Evolutionary conservation across 1,140 invertebrate species (phyloP).

Genomic region (Fopius arisanus): DNA sequence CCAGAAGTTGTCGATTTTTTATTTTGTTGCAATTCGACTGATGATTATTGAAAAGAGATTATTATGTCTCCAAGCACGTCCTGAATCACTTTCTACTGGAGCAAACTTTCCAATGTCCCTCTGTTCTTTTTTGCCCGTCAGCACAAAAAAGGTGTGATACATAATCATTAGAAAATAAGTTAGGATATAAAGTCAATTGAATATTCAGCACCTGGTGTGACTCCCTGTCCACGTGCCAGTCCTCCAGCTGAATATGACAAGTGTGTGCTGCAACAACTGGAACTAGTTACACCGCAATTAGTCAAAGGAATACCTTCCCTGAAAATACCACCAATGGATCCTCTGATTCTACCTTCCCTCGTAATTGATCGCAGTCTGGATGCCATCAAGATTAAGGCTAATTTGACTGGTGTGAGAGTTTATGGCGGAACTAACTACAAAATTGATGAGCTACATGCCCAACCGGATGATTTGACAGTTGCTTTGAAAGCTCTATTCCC

Average conservation of each 20-base stretch:
- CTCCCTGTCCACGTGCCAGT: conserved; percentile 44
- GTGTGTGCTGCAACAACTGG: conserved; percentile 68
- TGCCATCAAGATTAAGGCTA: conserved; percentile 71
- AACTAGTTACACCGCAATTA: conserved; percentile 67
- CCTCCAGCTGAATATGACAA: conserved; percentile 62
- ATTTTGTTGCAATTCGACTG: too few species aligned
- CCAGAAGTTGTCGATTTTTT: too few species aligned
- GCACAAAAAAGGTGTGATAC: neutral
- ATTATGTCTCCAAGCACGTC: neutral
- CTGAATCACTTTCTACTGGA: neutral
- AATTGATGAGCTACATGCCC: conserved; percentile 70
- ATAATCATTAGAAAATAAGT: neutral
- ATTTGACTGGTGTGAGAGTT: conserved; percentile 71
- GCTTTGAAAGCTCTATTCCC: conserved; percentile 69
- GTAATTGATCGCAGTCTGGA: conserved; percentile 73
- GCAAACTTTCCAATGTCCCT: neutral
- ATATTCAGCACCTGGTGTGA: conserved; percentile 52
- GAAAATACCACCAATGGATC: conserved; percentile 72
- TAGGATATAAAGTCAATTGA: neutral
- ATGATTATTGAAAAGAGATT: conserved; percentile 5
- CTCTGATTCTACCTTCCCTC: conserved; percentile 69
- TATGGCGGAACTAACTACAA: conserved; percentile 69
- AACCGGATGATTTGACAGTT: conserved; percentile 69
- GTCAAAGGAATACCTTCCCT: conserved; percentile 71
- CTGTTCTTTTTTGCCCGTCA: neutral